A percentile compares a stretch with the other conserved stretches of the same genome.
Evolutionary conservation across 2,113 vertebrate species (phyloP).

Genomic region (Azemiops feae): DNA sequence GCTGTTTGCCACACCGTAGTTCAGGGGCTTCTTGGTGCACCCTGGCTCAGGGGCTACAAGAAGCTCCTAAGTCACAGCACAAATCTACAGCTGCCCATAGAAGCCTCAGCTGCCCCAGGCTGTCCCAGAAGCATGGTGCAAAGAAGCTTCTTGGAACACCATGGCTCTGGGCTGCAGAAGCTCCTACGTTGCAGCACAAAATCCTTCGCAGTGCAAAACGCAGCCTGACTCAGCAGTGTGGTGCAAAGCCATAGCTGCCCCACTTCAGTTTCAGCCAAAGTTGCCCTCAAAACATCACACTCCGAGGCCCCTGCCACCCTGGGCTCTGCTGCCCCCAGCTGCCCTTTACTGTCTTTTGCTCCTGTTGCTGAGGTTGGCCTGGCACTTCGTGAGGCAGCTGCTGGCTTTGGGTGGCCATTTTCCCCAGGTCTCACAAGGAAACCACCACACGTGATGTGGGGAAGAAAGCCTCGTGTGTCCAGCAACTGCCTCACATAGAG

Average conservation of each 20-base stretch:
- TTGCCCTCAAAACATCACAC: background rate
- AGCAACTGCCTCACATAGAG: background rate
- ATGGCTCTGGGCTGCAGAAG: background rate
- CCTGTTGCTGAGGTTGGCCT: background rate
- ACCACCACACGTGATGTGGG: background rate
- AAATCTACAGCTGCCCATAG: background rate
- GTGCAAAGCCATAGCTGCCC: background rate
- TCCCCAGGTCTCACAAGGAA: background rate
- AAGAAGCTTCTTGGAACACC: no score
- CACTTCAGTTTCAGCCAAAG: background rate
- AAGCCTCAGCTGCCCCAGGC: background rate
- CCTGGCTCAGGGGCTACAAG: background rate
- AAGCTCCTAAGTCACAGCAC: background rate
- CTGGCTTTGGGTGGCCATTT: background rate
- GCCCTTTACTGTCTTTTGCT: background rate
- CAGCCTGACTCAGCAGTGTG: background rate
- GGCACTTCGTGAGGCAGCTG: background rate
- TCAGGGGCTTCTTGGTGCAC: background rate
- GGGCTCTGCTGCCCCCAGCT: background rate
- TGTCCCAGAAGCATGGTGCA: background rate
- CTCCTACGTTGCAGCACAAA: background rate
- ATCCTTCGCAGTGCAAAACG: background rate
- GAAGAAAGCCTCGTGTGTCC: background rate
- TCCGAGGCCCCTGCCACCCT: background rate
- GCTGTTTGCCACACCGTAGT: background rate